Percentiles rank a stretch among this genome's conserved stretches.
These are phyloP conservation scores for Eupithecia tripunctaria DNA, from an alignment of 2,888 invertebrate species.

Conservation along the genomic window DNA sequence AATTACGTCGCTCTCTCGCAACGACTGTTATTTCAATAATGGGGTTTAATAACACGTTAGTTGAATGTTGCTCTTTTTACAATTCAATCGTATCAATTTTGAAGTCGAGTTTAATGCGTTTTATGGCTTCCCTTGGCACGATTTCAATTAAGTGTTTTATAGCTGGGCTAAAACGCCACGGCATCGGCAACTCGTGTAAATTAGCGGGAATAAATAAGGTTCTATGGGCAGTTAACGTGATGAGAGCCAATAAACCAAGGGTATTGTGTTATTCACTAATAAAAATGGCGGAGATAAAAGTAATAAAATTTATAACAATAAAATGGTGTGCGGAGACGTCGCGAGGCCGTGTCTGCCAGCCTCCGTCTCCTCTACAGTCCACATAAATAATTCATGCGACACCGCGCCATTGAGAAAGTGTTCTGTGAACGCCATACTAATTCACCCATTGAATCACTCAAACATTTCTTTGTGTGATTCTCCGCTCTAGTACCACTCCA, in stretches of 20 bases:
- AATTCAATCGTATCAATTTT: slow-evolving; percentile 52
- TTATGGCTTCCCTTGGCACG: slow-evolving; percentile 58
- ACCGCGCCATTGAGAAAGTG: slow-evolving; percentile 83
- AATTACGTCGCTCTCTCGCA: slow-evolving; percentile 46
- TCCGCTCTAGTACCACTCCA: slow-evolving; percentile 41
- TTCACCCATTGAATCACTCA: slow-evolving; percentile 72
- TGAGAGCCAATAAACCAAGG: slow-evolving; percentile 53
- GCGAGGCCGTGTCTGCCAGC: slow-evolving; percentile 56
- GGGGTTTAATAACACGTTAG: slow-evolving; percentile 59
- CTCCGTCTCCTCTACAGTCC: slow-evolving; percentile 46
- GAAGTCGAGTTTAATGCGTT: slow-evolving; percentile 49
- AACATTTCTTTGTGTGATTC: slow-evolving; percentile 59
- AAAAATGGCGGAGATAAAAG: slow-evolving; percentile 62
- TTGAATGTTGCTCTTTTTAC: slow-evolving; percentile 56
- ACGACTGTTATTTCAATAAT: slow-evolving; percentile 56
- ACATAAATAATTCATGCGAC: slow-evolving; percentile 80
- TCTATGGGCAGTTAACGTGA: slow-evolving; percentile 53
- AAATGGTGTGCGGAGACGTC: slow-evolving; percentile 64
- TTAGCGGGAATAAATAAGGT: slow-evolving; percentile 49
- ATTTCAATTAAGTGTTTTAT: slow-evolving; percentile 59
- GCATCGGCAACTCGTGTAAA: slow-evolving; percentile 48
- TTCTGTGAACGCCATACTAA: slow-evolving; percentile 82
- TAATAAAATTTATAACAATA: slow-evolving; percentile 69
- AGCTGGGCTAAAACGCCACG: slow-evolving; percentile 47
- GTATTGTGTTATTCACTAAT: slow-evolving; percentile 61